Evolutionary conservation across 37 sponge, comb jelly and placozoan genomes (phyloP), one percentile per base, ranked within the genome.

Genomic region (Cliona cf. orientalis): DNA sequence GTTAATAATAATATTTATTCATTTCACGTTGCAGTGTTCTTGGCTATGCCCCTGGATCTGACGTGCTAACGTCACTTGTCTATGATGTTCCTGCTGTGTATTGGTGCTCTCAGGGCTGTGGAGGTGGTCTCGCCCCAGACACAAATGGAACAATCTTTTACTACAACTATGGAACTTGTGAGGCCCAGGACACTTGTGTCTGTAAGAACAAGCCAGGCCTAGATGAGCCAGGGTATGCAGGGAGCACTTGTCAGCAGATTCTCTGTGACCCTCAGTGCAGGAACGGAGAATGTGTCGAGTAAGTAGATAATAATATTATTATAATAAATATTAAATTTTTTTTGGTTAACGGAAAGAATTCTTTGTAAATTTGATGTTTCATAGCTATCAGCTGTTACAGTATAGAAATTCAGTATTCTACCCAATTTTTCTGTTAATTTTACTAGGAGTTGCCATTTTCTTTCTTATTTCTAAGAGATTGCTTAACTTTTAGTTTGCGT

Each of bases 231-330:
- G 87, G 80, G 12, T 87, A 87, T 87, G 87, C 79, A 4, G 60
- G 79, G n/a, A 59, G 31, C 58, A 58, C 71, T 38, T 87, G 87
- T 43, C 72, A 79, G 34, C 79, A 87, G 66, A 68, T 80, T 32
- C 81, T 87, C 69, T 87, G 87, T 43, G 61, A 80, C 56, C 87
- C 87, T 39, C 79, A 79, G 66, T 87, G 87, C 58, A 79, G 80
- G 57, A 72, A 87, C 28, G 83, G 83, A 49, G 72, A 82, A 21
- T 82, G 83, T 72, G 21, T 29, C 6, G 66, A 65, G 66, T 65
- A 31, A 5, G 63, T 61, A 58, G 26, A 49, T 11, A n/a, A n/a
- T n/a, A n/a, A n/a, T n/a, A n/a, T n/a, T n/a, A n/a, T n/a, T n/a
- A n/a, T n/a, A n/a, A n/a, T n/a, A n/a, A n/a, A n/a, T n/a, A n/a